phyloP scores from a whole-genome alignment of 2,797 vertebrate genomes.

The Dallia pectoralis region DNA sequence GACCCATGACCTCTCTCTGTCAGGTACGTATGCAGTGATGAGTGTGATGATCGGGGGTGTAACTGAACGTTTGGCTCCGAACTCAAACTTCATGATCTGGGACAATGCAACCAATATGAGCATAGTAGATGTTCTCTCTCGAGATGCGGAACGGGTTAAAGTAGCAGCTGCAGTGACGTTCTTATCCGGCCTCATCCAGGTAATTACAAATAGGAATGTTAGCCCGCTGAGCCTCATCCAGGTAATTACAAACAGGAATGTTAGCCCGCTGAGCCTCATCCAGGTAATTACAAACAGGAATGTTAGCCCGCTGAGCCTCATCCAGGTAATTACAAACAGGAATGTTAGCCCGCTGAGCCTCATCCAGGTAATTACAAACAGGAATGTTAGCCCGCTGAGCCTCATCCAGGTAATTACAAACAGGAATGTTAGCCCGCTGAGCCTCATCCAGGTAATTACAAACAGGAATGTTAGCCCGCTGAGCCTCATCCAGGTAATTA shows the following conservation, averaged over 20 bases:
- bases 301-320: constrained; percentile 63
- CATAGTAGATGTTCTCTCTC: constrained; percentile 39
- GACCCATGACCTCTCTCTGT: not conserved
- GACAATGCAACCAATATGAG: constrained; percentile 69
- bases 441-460: constrained; percentile 85
- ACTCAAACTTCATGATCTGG: constrained; percentile 65
- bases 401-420: constrained; percentile 82
- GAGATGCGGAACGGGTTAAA: constrained; percentile 73
- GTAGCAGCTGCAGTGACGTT: constrained; percentile 85
- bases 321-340: constrained; percentile 77
- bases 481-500: constrained; percentile 85
- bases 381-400: constrained; percentile 39
- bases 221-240: constrained; percentile 74
- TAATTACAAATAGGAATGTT: constrained; percentile 40
- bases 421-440: not conserved
- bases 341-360: constrained; percentile 55
- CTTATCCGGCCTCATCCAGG: constrained; percentile 89
- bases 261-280: constrained; percentile 69
- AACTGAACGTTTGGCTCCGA: constrained; percentile 81
- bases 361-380: constrained; percentile 80
- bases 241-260: constrained; percentile 61
- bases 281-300: constrained; percentile 73
- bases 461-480: not conserved
- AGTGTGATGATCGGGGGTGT: constrained; percentile 95
- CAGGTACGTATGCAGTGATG: constrained; percentile 92